A percentile compares a stretch with the other conserved stretches of the same genome.
phyloP scores from a whole-genome alignment of 2,797 vertebrate species.

The Hafferia zeledoni region DNA sequence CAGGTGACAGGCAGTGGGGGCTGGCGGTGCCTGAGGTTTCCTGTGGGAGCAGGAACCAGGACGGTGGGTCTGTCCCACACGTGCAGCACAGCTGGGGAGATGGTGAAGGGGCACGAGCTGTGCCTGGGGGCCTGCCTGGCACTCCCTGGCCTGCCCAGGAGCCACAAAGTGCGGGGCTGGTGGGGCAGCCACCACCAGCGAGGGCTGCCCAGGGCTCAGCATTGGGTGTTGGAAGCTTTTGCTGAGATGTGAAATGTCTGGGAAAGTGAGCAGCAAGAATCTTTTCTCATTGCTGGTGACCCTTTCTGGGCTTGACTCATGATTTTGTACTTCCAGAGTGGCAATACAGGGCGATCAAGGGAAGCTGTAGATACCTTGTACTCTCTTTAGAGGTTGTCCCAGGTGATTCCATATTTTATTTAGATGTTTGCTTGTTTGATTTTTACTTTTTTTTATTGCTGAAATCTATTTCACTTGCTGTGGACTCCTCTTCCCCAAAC shows the following conservation, averaged over 20 bases:
- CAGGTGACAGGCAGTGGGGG: not conserved
- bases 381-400: not conserved
- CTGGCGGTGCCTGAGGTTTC: not conserved
- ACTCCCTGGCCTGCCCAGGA: not conserved
- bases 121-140: not conserved
- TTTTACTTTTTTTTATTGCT: not conserved
- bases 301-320: not conserved
- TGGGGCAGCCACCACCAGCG: not conserved
- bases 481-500: not conserved
- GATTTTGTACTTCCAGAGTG: not conserved
- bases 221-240: not conserved
- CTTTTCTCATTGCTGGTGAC: not conserved
- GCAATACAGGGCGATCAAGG: not conserved
- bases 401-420: not conserved
- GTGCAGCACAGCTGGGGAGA: too few species aligned
- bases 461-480: not conserved
- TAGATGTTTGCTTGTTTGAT: not conserved
- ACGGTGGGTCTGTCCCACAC: rapidly evolving
- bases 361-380: not conserved
- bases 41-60: not conserved
- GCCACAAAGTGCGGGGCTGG: not conserved
- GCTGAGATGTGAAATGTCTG: not conserved
- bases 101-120: not conserved
- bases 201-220: not conserved
- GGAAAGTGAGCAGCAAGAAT: not conserved